A percentile compares a stretch with the other conserved stretches of the same genome.
These are phyloP conservation scores for Hypena proboscidalis DNA, from an alignment of 2,888 invertebrate species.

Conservation along the genomic window DNA sequence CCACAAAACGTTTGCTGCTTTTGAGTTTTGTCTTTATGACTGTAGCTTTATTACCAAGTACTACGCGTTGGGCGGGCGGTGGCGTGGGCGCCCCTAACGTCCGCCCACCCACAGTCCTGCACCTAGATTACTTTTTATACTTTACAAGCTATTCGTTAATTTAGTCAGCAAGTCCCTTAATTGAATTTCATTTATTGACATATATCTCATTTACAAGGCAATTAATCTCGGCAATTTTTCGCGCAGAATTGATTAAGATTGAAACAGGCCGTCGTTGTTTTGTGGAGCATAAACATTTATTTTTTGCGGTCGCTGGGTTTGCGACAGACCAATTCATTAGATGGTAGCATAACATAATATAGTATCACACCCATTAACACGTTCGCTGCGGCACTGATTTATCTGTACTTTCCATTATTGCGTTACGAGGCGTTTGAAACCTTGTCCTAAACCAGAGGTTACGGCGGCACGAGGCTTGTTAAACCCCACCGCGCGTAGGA, in stretches of 20 bases:
- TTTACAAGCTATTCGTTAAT: conserved; percentile 35
- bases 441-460: too few relatives aligned
- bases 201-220: conserved; percentile 10
- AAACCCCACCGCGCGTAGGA: too few relatives aligned
- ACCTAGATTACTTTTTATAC: conserved; percentile 44
- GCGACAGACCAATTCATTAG: too few relatives aligned
- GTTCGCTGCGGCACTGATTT: too few relatives aligned
- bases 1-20: conserved; percentile 5
- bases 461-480: too few relatives aligned
- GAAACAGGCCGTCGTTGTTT: too few relatives aligned
- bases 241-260: neutral
- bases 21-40: conserved; percentile 2
- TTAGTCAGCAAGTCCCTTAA: conserved; percentile 9
- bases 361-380: too few relatives aligned
- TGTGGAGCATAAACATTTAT: too few relatives aligned
- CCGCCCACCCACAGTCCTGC: conserved; percentile 45
- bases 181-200: conserved; percentile 8
- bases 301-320: too few relatives aligned
- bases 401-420: too few relatives aligned
- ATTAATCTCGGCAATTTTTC: conserved; percentile 5
- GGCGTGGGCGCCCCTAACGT: conserved; percentile 41
- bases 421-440: too few relatives aligned
- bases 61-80: conserved; percentile 33
- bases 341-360: too few relatives aligned
- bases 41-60: conserved; percentile 25